Conservation (phyloP, 2,888 invertebrate genomes). For the Aphrophora alni region DNA sequence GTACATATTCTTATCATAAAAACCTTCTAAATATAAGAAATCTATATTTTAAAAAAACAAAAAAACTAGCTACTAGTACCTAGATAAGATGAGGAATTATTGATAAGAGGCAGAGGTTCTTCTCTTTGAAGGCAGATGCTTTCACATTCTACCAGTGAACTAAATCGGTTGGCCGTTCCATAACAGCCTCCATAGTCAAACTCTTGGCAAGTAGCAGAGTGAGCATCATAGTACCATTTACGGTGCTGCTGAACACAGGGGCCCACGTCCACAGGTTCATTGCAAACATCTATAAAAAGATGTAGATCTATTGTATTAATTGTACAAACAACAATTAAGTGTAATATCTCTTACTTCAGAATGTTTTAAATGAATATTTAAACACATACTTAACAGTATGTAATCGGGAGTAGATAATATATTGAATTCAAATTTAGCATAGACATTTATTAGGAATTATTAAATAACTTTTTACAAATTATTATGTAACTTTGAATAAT, state of each 20-base stretch:
- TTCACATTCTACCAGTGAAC: constrained; percentile 77
- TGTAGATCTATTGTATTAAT: too few species aligned
- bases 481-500: too few species aligned
- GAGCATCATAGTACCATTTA: constrained; percentile 77
- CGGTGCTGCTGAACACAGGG: constrained; percentile 70
- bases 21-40: too few species aligned
- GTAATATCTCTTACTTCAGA: not conserved
- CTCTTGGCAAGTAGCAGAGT: constrained; percentile 63
- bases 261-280: constrained; percentile 67
- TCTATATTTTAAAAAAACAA: too few species aligned
- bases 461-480: too few species aligned
- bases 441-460: too few species aligned
- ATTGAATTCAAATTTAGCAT: too few species aligned
- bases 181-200: constrained; percentile 77
- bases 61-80: too few species aligned
- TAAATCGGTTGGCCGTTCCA: constrained; percentile 76
- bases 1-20: too few species aligned
- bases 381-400: too few species aligned
- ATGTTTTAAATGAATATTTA: too few species aligned
- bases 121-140: constrained; percentile 68
- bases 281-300: constrained; percentile 60
- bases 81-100: constrained; percentile 55
- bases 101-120: constrained; percentile 60
- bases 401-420: too few species aligned
- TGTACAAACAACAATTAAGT: not conserved